Percentiles rank a stretch among this genome's conserved stretches.
phyloP scores from a whole-genome alignment of 2,888 invertebrate genomes.

The Diplolepis rosae region DNA sequence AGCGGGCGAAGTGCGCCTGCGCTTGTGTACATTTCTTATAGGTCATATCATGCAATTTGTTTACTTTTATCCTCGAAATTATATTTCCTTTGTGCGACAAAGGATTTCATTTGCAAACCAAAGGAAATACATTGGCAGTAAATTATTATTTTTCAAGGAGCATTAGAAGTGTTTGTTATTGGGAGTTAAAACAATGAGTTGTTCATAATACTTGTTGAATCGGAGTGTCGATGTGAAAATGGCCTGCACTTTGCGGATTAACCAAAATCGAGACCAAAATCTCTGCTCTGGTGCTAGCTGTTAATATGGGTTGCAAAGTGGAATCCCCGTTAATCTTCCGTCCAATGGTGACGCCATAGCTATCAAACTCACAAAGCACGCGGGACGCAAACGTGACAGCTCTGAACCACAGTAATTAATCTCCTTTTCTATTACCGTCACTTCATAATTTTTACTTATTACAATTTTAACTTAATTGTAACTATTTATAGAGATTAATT shows the following conservation, averaged over 20 bases:
- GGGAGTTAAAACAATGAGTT: neutral
- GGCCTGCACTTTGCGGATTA: slow-evolving; percentile 23
- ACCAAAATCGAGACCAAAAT: too few species aligned
- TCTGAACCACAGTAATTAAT: slow-evolving; percentile 26
- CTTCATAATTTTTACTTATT: slow-evolving; percentile 11
- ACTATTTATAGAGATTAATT: too few species aligned
- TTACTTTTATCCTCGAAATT: too few species aligned
- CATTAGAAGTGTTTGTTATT: neutral
- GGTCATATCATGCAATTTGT: too few species aligned
- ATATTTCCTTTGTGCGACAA: too few species aligned
- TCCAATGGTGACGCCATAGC: slow-evolving; percentile 43
- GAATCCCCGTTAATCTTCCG: slow-evolving; percentile 55
- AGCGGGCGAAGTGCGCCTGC: too few species aligned
- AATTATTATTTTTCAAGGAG: too few species aligned
- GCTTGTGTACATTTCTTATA: too few species aligned
- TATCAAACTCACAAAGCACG: slow-evolving; percentile 34
- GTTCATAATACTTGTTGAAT: neutral
- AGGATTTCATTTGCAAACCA: too few species aligned
- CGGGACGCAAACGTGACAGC: slow-evolving; percentile 20
- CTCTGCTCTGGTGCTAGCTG: slow-evolving; percentile 41
- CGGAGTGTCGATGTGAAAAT: slow-evolving; percentile 23
- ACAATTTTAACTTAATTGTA: too few species aligned
- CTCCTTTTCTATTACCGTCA: slow-evolving; percentile 24
- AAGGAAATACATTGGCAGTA: too few species aligned
- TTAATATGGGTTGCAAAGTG: slow-evolving; percentile 50